Base-by-base conservation (phyloP, 2,888 invertebrate species). In the Cheilosia variabilis region DNA sequence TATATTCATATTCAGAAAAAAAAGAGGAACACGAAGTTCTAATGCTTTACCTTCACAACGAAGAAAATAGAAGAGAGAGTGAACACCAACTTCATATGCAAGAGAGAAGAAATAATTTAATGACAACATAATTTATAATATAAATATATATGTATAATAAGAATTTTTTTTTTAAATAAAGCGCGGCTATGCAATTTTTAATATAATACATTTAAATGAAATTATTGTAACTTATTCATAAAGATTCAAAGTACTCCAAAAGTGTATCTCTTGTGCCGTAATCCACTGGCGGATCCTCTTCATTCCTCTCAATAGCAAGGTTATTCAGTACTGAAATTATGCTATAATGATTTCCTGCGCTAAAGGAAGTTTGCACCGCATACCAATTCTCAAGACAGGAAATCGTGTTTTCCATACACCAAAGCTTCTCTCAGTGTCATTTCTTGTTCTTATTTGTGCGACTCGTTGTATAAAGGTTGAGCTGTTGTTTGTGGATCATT, bases 331-430 rank as follows among this genome's bases (percentile, higher is more conserved):
- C 19, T 53, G 66, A 27, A 24, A 13, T 17, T n/a, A n/a, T 55
- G 55, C 55, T 27, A 27, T 52, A 22, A 50, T 65, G 7, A 43
- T n/a, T 10, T 52, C 53, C n/a, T 52, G 22, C 7, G 41, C 27
- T 2, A 13, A 7, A 17, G 22, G 27, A 19, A 63, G 17, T n/a
- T 50, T 34, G 10, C 27, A 47, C 2, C 76, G 53, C 17, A 80
- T 65, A 41, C 79, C 77, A 19, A 76, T 17, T 0, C 60, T 17
- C 9, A 87, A 52, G 24, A 83, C 58, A 10, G 87, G 86, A 77
- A 83, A 87, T 15, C 82, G 66, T 17, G 77, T 45, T 41, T 81
- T 86, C 57, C 73, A 62, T 1, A 81, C 75, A 19, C 87, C 82
- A 76, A 57, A 87, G 4, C 47, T 41, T n/a, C 78, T 50, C 55